Base-by-base conservation (phyloP, 2,113 vertebrate species). In the Takifugu bimaculatus region DNA sequence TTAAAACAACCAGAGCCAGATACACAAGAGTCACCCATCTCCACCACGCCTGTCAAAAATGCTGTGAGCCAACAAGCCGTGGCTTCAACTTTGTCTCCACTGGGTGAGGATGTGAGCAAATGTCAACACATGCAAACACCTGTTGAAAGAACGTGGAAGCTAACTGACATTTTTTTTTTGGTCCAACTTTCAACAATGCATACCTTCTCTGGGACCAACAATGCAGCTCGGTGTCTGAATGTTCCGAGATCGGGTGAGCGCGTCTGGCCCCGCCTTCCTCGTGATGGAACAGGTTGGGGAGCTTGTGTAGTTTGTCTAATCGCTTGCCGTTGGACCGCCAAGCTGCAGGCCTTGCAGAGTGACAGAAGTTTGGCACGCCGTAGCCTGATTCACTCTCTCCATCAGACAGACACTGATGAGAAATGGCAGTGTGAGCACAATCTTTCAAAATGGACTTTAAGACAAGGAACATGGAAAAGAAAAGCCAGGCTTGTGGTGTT, bases 341-440 rank as follows among this genome's bases (percentile, higher is more conserved):
- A 70, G 68, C 54, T 57, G 51, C 56, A 13, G 66, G 72, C 72
- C 52, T 67, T 44, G 13, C 45, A 56, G 62, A 61, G 63, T 86
- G 86, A 91, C 89, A 89, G 81, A 61, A 89, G 83, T 85, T 91
- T 92, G 91, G 90, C 89, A 88, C 55, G 6, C 68, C 39, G 3
- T 15, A 7, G 70, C 52, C 69, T 76, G 83, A 87, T 80, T 86
- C 71, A 82, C 79, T 80, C 68, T 48, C 49, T 60, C 79, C 75
- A 70, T 87, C 77, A 72, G 80, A 83, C 83, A 88, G 89, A 90
- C 86, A 87, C 13, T 45, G 74, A 80, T 75, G 76, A 74, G 68
- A 84, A 83, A 84, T 83, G 77, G 83, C 79, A 87, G 85, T 84
- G 82, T 85, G 83, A 74, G 77, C 75, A 57, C 79, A 72, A 70